Base-by-base conservation (phyloP, 2,888 invertebrate species). In the Hydraecia micacea region DNA sequence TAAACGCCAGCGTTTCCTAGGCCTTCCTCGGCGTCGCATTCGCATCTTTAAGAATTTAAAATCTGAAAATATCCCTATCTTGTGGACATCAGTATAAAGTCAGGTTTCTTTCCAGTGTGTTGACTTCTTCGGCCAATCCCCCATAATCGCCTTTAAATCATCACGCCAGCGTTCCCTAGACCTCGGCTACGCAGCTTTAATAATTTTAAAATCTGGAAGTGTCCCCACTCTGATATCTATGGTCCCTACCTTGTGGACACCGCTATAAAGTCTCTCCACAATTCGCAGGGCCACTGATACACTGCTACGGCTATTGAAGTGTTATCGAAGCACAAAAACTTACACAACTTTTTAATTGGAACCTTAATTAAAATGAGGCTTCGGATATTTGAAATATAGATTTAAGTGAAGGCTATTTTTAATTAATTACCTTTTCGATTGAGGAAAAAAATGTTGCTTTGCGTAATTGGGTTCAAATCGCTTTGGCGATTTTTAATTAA, bases 261-360 rank as follows among this genome's bases (percentile, higher is more conserved):
- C 46, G 8, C n/a, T 9, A 21, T 13, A 5, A 60, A 67, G 39
- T 46, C 72, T 13, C 25, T 6, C 49, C 52, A 42, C 32, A 72
- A 55, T 11, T 55, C 5, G 18, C 42, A 79, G 49, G 67, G 68
- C 62, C 25, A 71, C 63, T 78, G 76, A 85, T 80, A 80, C 71
- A 79, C 68, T 73, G 63, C 52, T 46, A 71, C 66, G 77, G 80
- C 76, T 81, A 89, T 81, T 79, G 74, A 83, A 81, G 70, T 76
- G 74, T 81, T 86, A 83, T 71, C 76, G 69, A 66, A 69, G 66
- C 77, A 87, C 82, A 87, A 82, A 83, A 86, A 84, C 81, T 74
- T 79, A 75, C 72, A 80, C 65, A 70, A 80, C 77, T 78, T 88
- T 85, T 85, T 88, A 88, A 89, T 86, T 88, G 85, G 79, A 74